These are phyloP conservation scores for Tarsius wallacei DNA, from an alignment of 2,797 vertebrate species.

Conservation along the genomic window DNA sequence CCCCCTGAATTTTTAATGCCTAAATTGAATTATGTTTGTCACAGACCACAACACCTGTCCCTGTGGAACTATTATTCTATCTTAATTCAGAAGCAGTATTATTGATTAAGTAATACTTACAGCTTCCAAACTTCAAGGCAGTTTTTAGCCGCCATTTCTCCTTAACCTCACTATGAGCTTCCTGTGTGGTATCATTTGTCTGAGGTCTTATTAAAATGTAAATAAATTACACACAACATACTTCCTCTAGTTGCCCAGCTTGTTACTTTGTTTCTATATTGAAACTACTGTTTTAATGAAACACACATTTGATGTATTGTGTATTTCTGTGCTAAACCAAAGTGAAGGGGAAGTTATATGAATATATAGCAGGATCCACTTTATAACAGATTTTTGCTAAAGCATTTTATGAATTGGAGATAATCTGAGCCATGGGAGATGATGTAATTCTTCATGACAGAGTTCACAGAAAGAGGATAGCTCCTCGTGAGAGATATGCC, in stretches of 20 bases:
- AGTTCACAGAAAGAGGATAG: slow-evolving; percentile 72
- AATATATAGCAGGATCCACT: slow-evolving; percentile 86
- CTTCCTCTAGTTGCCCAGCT: slow-evolving; percentile 87
- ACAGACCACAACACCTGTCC: slow-evolving; percentile 67
- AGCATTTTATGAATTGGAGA: slow-evolving; percentile 88
- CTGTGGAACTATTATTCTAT: slow-evolving; percentile 65
- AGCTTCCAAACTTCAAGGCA: slow-evolving; percentile 81
- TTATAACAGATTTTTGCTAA: slow-evolving; percentile 86
- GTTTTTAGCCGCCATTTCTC: slow-evolving; percentile 86
- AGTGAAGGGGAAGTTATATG: slow-evolving; percentile 86
- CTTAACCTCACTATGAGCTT: slow-evolving; percentile 82
- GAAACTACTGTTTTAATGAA: slow-evolving; percentile 86
- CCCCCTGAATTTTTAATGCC: slow-evolving; percentile 72
- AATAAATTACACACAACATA: slow-evolving; percentile 87
- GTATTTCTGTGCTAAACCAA: slow-evolving; percentile 86
- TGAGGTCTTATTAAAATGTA: slow-evolving; percentile 89
- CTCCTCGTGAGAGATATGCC: slow-evolving; percentile 45
- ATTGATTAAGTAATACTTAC: slow-evolving; percentile 87
- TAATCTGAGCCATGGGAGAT: slow-evolving; percentile 89
- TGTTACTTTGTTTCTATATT: slow-evolving; percentile 84
- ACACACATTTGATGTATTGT: slow-evolving; percentile 83
- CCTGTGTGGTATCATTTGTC: slow-evolving; percentile 84
- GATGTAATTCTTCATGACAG: slow-evolving; percentile 85
- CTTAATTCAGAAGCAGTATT: slow-evolving; percentile 82
- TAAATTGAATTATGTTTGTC: slow-evolving; percentile 76